phyloP scores from a whole-genome alignment of 2,797 vertebrate species.

The Ibycter americanus region DNA sequence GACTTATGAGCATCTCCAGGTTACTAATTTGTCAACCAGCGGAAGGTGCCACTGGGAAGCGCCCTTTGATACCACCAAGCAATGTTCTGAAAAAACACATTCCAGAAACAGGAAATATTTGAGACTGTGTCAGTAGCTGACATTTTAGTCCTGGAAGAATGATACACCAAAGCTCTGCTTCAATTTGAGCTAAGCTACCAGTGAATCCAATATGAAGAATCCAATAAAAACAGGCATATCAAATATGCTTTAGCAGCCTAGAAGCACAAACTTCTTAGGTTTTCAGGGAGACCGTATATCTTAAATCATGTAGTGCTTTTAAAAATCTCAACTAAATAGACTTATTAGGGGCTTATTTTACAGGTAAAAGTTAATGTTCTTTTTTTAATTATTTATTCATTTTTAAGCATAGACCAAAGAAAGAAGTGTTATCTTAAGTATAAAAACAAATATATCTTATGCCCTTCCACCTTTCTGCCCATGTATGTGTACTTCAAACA shows the following conservation, averaged over 20 bases:
- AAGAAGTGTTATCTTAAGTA: neutral
- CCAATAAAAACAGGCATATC: slow-evolving; percentile 28
- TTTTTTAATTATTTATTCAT: neutral
- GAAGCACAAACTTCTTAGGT: neutral
- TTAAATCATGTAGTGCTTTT: neutral
- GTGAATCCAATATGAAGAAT: slow-evolving; percentile 38
- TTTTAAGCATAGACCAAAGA: neutral
- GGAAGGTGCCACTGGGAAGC: slow-evolving; percentile 39
- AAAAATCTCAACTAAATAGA: neutral
- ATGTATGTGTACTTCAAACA: neutral
- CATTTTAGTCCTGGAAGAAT: slow-evolving; percentile 49
- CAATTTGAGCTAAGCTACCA: slow-evolving; percentile 20
- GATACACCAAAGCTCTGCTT: slow-evolving; percentile 17
- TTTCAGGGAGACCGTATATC: neutral
- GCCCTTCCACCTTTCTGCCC: neutral
- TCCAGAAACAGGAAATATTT: slow-evolving; percentile 25
- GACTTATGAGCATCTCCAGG: slow-evolving; percentile 6
- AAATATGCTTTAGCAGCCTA: slow-evolving; percentile 1
- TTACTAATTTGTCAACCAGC: slow-evolving; percentile 40
- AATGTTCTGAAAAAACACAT: slow-evolving; percentile 7
- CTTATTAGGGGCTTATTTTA: neutral
- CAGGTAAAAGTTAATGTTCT: neutral
- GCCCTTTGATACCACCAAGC: slow-evolving; percentile 13
- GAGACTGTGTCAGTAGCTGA: neutral
- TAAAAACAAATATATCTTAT: neutral